Base-by-base conservation (phyloP, 2,888 invertebrate species). In the Allolobophora icterica region DNA sequence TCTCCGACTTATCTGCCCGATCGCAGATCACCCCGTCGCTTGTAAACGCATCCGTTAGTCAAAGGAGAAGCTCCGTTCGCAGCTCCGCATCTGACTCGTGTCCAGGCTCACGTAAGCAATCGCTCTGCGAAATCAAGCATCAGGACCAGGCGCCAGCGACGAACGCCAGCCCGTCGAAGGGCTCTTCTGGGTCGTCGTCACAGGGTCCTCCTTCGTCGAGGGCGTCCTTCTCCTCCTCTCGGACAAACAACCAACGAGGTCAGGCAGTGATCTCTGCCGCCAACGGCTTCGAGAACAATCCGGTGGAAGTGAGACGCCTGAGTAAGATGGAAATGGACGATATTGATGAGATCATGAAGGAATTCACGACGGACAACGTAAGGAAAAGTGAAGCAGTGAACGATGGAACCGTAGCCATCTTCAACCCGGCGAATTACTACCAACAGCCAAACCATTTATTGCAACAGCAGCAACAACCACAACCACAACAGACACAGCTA, bases 331-430 rank as follows among this genome's bases (percentile, higher is more conserved):
- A 92, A 13, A 24, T 89, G 45, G 91, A 91, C 19, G 91, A 91
- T 84, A 84, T 91, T 33, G 90, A 90, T 34, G 33, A 33, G 87
- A 91, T 91, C n/a, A 92, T 90, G 91, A 58, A 84, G 45, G 90
- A 90, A 35, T 91, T 91, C 45, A 91, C 34, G 58, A 90, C 33
- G 17, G 89, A 84, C 34, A 17, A 4, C 52, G 89, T 52, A 40
- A 90, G 34, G 83, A 90, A 38, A 24, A 89, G 35, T 24, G n/a
- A 8, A 38, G 21, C 24, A 0, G 33, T 34, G 24, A 21, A 17
- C 34, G 84, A 84, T 1, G 84, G 33, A 19, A 38, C 4, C 35
- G 38, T 1, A 71, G 71, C 71, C 71, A 13, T 71, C 71, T n/a
- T 71, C 11, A 89, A 89, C 34, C 89, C n/a, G 33, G 34, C 35